Conservation (phyloP, 2,888 invertebrate genomes). For the Erebia aethiops region DNA sequence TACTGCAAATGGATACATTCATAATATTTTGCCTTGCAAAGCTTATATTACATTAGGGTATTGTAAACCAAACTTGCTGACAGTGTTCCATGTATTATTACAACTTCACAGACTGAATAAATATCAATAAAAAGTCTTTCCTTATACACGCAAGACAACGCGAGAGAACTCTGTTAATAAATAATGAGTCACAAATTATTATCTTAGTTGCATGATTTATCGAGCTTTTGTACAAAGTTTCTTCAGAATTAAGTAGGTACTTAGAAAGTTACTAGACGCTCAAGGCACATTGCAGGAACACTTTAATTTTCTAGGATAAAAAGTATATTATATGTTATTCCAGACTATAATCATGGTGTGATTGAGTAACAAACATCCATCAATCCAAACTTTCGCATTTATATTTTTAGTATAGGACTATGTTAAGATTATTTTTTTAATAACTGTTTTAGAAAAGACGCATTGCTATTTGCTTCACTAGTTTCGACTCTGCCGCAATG, state of each 20-base stretch:
- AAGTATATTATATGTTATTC: background rate
- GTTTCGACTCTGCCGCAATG: background rate
- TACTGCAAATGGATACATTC: too few relatives aligned
- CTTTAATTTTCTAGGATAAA: too few relatives aligned
- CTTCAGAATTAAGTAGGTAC: background rate
- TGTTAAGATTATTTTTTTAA: background rate
- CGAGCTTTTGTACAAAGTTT: constrained; percentile 11
- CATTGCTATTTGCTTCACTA: too few relatives aligned
- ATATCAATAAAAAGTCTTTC: constrained; percentile 18
- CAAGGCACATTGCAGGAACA: background rate
- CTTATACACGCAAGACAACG: constrained; percentile 12
- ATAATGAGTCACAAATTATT: constrained; percentile 28
- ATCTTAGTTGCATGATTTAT: constrained; percentile 18
- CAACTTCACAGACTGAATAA: constrained; percentile 24
- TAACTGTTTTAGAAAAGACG: background rate
- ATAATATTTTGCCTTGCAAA: too few relatives aligned
- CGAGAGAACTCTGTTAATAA: constrained; percentile 19
- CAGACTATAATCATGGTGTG: too few relatives aligned
- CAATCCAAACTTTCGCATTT: too few relatives aligned
- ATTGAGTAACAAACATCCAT: too few relatives aligned
- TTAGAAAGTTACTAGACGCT: constrained; percentile 7
- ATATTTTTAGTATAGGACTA: too few relatives aligned
- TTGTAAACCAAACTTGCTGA: constrained; percentile 21
- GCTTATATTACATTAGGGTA: background rate
- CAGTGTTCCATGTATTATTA: constrained; percentile 13